Evolutionary conservation across 2,113 vertebrate species (phyloP).

Genomic region (Neogale vison): DNA sequence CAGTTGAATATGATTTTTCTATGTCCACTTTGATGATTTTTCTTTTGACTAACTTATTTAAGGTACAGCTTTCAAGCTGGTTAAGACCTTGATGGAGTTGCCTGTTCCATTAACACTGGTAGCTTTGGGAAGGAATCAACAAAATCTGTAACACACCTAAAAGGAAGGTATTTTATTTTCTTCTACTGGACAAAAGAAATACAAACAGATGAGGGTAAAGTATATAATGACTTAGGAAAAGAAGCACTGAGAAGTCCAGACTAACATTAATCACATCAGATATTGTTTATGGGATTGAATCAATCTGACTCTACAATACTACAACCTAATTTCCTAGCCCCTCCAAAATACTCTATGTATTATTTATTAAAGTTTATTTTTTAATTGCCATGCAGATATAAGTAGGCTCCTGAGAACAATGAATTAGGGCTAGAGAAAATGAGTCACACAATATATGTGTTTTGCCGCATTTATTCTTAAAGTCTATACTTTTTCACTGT

Average conservation of each 20-base stretch:
- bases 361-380: neutral
- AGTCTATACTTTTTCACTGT: conserved; percentile 42
- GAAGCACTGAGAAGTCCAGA: neutral
- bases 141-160: neutral
- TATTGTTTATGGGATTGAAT: neutral
- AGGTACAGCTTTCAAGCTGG: neutral
- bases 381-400: neutral
- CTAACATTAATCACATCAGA: neutral
- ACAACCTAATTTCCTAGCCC: neutral
- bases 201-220: neutral
- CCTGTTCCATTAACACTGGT: neutral
- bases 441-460: neutral
- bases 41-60: neutral
- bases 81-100: neutral
- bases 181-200: neutral
- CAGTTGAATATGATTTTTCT: neutral
- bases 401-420: neutral
- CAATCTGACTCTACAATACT: neutral
- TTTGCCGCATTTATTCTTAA: conserved; percentile 39
- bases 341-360: neutral
- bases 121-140: neutral
- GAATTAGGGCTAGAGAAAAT: neutral
- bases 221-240: neutral
- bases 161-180: conserved; percentile 12
- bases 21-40: neutral